These are phyloP conservation scores for Mythimna lalbum DNA, from an alignment of 2,888 invertebrate species.

Conservation along the genomic window DNA sequence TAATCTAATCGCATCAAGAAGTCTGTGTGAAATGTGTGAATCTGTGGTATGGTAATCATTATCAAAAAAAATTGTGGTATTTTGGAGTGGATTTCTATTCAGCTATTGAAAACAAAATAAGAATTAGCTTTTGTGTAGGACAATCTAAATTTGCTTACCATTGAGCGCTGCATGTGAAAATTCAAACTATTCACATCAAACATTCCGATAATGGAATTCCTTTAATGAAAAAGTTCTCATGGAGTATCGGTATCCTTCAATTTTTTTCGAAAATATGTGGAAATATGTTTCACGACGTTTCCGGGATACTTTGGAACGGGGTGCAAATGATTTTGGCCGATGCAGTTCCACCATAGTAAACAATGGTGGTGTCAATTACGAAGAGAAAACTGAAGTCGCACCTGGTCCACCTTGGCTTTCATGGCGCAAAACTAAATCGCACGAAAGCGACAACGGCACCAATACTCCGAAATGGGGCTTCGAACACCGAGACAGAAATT, in stretches of 20 bases:
- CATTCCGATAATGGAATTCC: constrained; percentile 51
- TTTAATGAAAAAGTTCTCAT: constrained; percentile 19
- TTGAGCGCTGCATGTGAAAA: not conserved
- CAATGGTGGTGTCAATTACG: constrained; percentile 71
- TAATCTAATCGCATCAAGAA: no score
- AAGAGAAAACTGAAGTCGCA: constrained; percentile 72
- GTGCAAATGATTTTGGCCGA: constrained; percentile 87
- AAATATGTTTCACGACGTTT: constrained; percentile 89
- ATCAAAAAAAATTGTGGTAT: constrained; percentile 17
- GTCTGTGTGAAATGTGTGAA: no score
- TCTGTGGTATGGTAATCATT: constrained; percentile 34
- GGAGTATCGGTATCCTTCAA: constrained; percentile 26
- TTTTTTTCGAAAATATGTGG: constrained; percentile 83
- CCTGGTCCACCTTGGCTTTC: constrained; percentile 72
- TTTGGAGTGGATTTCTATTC: not conserved
- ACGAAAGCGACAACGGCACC: constrained; percentile 73
- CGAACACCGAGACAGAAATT: constrained; percentile 82
- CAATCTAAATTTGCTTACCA: not conserved
- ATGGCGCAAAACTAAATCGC: constrained; percentile 70
- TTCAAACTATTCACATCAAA: constrained; percentile 15
- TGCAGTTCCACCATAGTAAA: constrained; percentile 83
- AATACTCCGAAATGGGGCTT: constrained; percentile 84
- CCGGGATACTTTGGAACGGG: constrained; percentile 87
- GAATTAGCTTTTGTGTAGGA: not conserved
- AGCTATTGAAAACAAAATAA: constrained; percentile 13